These are phyloP conservation scores for Branchellion lobata DNA, from an alignment of 2,888 invertebrate species.

Conservation along the genomic window DNA sequence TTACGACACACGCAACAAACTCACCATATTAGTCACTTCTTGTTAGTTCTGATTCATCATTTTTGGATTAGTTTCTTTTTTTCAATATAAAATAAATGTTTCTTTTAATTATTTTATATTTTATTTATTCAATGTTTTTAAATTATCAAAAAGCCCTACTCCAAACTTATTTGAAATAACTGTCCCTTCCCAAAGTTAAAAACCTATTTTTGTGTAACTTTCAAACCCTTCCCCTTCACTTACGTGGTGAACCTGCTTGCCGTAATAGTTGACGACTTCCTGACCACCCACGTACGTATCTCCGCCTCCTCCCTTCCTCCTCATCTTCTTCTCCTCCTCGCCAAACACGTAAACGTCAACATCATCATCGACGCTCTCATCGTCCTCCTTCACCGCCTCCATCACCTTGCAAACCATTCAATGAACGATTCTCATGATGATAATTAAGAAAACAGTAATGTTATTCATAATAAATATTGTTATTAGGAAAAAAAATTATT, in stretches of 20 bases:
- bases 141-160: too few species aligned
- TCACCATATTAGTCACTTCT: too few species aligned
- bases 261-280: slow-evolving; percentile 42
- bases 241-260: slow-evolving; percentile 36
- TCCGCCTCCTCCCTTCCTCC: slow-evolving; percentile 46
- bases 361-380: slow-evolving; percentile 51
- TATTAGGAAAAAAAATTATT: neutral
- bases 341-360: slow-evolving; percentile 60
- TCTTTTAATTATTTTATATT: too few species aligned
- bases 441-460: neutral
- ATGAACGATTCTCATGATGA: neutral
- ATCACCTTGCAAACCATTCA: slow-evolving; percentile 36
- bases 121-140: too few species aligned
- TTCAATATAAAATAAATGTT: too few species aligned
- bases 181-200: too few species aligned
- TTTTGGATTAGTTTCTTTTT: too few species aligned
- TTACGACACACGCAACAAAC: neutral
- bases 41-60: too few species aligned
- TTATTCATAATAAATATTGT: neutral
- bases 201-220: too few species aligned
- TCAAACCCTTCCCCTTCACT: too few species aligned
- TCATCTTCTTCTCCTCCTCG: slow-evolving; percentile 57
- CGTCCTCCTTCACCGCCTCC: slow-evolving; percentile 1
- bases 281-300: slow-evolving; percentile 42
- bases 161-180: too few species aligned